Evolutionary conservation across 2,888 invertebrate genomes (phyloP).

Genomic region (Siphlonurus alternatus): DNA sequence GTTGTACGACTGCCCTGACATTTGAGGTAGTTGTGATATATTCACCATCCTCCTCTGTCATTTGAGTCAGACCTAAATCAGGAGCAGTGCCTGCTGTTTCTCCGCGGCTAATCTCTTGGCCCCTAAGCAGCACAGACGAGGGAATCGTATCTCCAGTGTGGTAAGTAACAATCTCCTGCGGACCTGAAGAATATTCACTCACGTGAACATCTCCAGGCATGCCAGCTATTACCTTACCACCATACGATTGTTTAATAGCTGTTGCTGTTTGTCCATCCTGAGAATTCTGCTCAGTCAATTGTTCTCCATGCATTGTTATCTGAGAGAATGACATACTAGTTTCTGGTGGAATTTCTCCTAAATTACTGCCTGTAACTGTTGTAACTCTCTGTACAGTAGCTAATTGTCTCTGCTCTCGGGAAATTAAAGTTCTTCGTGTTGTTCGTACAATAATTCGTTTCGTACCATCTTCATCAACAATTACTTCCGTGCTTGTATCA

Average conservation of each 20-base stretch:
- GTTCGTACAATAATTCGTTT: conserved; percentile 63
- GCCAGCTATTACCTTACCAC: conserved; percentile 43
- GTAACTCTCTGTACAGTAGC: conserved; percentile 33
- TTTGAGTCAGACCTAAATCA: background rate
- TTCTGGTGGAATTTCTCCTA: conserved; percentile 6
- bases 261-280: conserved; percentile 44
- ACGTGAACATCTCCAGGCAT: conserved; percentile 36
- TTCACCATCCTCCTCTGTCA: conserved; percentile 20
- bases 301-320: conserved; percentile 47
- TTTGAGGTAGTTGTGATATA: conserved; percentile 46
- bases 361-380: conserved; percentile 21
- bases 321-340: conserved; percentile 46
- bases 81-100: background rate
- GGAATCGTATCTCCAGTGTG: conserved; percentile 18
- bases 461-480: conserved; percentile 59
- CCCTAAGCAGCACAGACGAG: conserved; percentile 5
- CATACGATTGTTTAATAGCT: conserved; percentile 42
- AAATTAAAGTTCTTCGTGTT: conserved; percentile 46
- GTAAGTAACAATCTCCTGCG: conserved; percentile 38
- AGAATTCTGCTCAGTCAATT: conserved; percentile 38
- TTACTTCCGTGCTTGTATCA: conserved; percentile 67
- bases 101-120: background rate
- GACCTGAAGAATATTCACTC: conserved; percentile 46
- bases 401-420: conserved; percentile 38
- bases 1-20: conserved; percentile 63